A percentile compares a stretch with the other conserved stretches of the same genome.
Evolutionary conservation across 2,888 invertebrate genomes (phyloP).

Genomic region (Pheosia tremula): DNA sequence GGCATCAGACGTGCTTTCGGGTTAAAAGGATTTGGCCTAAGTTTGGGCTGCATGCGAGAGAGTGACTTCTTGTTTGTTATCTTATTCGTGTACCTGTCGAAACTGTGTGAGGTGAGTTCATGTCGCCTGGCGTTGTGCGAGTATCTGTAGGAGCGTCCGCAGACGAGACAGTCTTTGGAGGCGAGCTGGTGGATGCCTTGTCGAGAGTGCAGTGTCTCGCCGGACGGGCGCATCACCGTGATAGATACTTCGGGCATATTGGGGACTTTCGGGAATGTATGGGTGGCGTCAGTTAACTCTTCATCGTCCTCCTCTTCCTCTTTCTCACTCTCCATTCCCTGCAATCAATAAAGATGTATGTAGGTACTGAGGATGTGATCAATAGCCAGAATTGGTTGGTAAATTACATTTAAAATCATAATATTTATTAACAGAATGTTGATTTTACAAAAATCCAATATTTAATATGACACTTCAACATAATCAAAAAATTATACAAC

Average conservation of each 20-base stretch:
- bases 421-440: not conserved
- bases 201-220: constrained; percentile 72
- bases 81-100: constrained; percentile 81
- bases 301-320: constrained; percentile 73
- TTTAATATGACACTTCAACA: constrained; percentile 29
- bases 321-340: constrained; percentile 76
- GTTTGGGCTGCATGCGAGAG: constrained; percentile 68
- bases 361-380: not conserved
- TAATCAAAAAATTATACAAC: not conserved
- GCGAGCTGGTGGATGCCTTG: constrained; percentile 80
- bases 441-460: not conserved
- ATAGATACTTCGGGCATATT: constrained; percentile 78
- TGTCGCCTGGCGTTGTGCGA: constrained; percentile 81
- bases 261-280: constrained; percentile 54
- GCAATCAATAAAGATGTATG: constrained; percentile 37
- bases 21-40: constrained; percentile 79
- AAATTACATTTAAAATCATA: not conserved
- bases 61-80: constrained; percentile 62
- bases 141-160: constrained; percentile 78
- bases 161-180: constrained; percentile 80
- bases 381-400: not conserved
- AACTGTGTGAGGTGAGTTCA: constrained; percentile 76
- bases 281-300: constrained; percentile 49
- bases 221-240: constrained; percentile 76
- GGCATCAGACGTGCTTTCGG: constrained; percentile 79